Percentiles rank a stretch among this genome's conserved stretches.
Conservation (phyloP, 2,113 vertebrate genomes). For the human region DNA sequence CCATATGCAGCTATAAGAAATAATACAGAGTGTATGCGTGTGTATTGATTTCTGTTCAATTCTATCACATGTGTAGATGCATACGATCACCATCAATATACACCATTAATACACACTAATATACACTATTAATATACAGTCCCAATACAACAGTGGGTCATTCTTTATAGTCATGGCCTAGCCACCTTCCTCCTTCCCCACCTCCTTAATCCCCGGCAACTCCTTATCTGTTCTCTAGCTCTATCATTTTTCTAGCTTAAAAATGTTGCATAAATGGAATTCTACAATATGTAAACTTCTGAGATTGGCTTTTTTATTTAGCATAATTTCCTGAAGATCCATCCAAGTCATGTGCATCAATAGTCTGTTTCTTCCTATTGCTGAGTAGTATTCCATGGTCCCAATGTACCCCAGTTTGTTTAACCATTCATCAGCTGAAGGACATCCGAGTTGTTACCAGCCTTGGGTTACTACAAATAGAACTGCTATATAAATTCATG, state of each 20-base stretch:
- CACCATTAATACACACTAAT: no score
- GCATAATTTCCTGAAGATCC: background rate
- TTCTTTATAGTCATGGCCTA: accelerated
- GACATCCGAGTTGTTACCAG: background rate
- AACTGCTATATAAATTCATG: background rate
- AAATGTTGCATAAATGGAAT: background rate
- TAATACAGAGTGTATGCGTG: background rate
- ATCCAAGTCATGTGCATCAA: background rate
- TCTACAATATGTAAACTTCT: background rate
- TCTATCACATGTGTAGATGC: background rate
- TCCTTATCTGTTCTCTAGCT: background rate
- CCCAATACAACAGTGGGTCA: background rate
- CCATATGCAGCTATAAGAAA: background rate
- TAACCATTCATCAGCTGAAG: background rate
- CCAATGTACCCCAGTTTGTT: background rate
- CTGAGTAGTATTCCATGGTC: background rate
- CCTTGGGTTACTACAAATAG: background rate
- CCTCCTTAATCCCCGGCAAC: background rate
- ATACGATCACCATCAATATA: background rate
- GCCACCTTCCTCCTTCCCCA: background rate
- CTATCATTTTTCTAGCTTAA: background rate
- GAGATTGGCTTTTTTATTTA: background rate
- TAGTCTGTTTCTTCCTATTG: background rate
- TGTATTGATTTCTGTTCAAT: background rate
- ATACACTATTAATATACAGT: accelerated